phyloP scores from a whole-genome alignment of 1,140 invertebrate genomes.

The Ptiloglossa arizonensis region DNA sequence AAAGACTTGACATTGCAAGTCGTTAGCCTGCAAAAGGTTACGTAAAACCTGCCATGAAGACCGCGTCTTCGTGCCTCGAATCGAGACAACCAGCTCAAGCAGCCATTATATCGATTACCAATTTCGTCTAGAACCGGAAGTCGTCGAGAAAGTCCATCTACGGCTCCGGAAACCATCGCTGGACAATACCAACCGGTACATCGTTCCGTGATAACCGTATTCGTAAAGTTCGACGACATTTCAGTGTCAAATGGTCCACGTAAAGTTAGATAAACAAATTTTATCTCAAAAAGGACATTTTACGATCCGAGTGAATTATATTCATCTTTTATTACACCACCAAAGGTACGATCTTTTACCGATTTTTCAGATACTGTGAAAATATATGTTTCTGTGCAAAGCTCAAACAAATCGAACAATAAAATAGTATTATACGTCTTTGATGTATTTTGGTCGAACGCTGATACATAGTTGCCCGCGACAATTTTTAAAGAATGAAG shows the following conservation, averaged over 20 bases:
- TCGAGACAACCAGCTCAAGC: conserved; percentile 1
- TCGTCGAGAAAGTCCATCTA: conserved; percentile 43
- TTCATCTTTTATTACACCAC: no score
- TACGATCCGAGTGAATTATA: no score
- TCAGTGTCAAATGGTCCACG: neutral
- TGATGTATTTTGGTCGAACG: no score
- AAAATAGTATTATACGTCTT: no score
- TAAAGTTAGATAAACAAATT: neutral
- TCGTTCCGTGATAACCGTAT: conserved; percentile 34
- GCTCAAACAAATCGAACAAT: no score
- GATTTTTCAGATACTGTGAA: no score
- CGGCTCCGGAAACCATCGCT: conserved; percentile 51
- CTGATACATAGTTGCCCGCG: no score
- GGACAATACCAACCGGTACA: conserved; percentile 61
- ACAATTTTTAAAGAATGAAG: no score
- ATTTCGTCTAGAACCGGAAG: conserved; percentile 53
- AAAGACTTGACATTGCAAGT: neutral
- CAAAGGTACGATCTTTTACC: no score
- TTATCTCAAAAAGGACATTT: no score
- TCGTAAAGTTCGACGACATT: conserved; percentile 25
- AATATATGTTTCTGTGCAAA: no score
- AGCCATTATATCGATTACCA: conserved; percentile 56
- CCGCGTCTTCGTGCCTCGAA: conserved; percentile 39
- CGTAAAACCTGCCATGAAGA: conserved; percentile 15
- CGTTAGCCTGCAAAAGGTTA: conserved; percentile 21